Base-by-base conservation (phyloP, 1,140 invertebrate species). In the Sesamia nonagrioides region DNA sequence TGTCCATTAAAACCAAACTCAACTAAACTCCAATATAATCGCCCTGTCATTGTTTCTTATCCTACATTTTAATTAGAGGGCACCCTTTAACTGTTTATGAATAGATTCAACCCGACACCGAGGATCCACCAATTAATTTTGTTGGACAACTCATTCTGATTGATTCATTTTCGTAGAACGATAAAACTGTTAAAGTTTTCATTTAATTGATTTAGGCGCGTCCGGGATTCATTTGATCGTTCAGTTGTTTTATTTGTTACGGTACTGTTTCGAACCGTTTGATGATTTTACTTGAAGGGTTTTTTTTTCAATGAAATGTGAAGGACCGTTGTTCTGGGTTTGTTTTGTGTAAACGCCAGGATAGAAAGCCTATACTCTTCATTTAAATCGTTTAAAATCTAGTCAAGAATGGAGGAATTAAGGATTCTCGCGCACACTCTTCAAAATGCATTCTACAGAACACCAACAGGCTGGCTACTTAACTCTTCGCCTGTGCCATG, bases 51-150 rank as follows among this genome's bases (percentile, higher is more conserved):
- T 50, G 45, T 50, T 50, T 50, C 5, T 2, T 50, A 4, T 15
- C 45, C 15, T 50, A 45, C 37, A 45, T 42, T 66, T 66, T 42
- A 66, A 66, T 45, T 66, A 66, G 15, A 66, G 6, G 17, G 15
- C n/a, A 66, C 37, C 35, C 37, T 42, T 66, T 21, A 21, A 37
- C 37, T 40, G 61, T 66, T 66, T 66, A 42, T 21, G 61, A 66
- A 42, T 45, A 21, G 61, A 42, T 11, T 45, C 17, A 6, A 35
- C 15, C 17, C 13, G 37, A 45, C 35, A 66, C 17, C 8, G n/a
- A 45, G 2, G 18, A 45, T 21, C 4, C 15, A 18, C 17, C 61
- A 66, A 66, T 66, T 66, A 66, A 66, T 66, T 66, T 21, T 5
- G 40, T 9, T 66, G 8, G 40, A 42, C 37, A 42, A 66, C 61